A percentile compares a stretch with the other conserved stretches of the same genome.
Conservation (phyloP, 1,140 invertebrate genomes). For the Leptestheria dahalacensis region DNA sequence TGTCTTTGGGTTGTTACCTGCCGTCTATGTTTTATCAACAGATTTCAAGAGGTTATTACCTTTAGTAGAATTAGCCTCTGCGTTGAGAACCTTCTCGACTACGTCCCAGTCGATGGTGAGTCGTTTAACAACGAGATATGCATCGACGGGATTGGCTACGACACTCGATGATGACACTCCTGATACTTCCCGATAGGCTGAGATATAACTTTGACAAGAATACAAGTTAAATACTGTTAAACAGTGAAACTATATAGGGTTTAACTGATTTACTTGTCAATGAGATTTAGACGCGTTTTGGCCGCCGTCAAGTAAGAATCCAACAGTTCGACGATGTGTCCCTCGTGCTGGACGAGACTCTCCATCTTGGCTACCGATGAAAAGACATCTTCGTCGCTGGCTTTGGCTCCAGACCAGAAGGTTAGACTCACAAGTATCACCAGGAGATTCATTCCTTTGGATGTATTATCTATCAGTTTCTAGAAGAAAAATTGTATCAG, state of each 20-base stretch:
- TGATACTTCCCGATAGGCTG: conserved; percentile 6
- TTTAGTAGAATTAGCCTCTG: conserved; percentile 9
- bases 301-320: conserved; percentile 5
- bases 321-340: conserved; percentile 10
- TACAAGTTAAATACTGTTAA: background rate
- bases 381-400: conserved; percentile 2
- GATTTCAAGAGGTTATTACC: background rate
- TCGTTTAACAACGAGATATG: conserved; percentile 30
- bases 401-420: background rate
- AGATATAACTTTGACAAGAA: conserved; percentile 11
- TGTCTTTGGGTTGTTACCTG: no score
- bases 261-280: conserved; percentile 8
- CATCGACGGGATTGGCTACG: conserved; percentile 32
- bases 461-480: no score
- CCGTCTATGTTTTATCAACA: no score
- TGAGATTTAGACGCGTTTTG: conserved; percentile 1
- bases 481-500: no score
- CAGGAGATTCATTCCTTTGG: no score
- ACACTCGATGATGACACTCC: conserved; percentile 19
- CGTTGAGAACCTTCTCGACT: conserved; percentile 12
- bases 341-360: conserved; percentile 7
- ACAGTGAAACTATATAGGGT: background rate
- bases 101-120: conserved; percentile 29
- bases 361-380: conserved; percentile 11
- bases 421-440: no score